Conservation (phyloP, 1,140 invertebrate genomes). For the Euwallacea similis region DNA sequence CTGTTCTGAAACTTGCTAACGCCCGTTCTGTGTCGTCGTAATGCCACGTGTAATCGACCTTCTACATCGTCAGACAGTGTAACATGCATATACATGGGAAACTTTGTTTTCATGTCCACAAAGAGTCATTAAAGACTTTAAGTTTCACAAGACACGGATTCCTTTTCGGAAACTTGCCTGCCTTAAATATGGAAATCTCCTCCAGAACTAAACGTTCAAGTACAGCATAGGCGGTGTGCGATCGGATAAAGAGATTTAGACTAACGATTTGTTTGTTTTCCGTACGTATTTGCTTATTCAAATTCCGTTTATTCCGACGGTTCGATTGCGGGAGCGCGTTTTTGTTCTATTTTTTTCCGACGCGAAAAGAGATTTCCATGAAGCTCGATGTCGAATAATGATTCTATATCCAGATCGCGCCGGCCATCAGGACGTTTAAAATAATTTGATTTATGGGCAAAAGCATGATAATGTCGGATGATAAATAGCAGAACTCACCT, state of each 20-base stretch:
- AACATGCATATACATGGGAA: not conserved
- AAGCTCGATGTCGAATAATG: too few relatives aligned
- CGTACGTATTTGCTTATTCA: not conserved
- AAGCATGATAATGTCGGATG: constrained; percentile 8
- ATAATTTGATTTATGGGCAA: not conserved
- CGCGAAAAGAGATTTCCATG: not conserved
- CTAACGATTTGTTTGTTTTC: constrained; percentile 6
- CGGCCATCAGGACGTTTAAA: too few relatives aligned
- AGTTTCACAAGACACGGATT: not conserved
- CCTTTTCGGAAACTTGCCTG: not conserved
- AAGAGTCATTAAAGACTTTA: constrained; percentile 7
- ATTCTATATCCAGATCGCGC: too few relatives aligned
- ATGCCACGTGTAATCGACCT: not conserved
- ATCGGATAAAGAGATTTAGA: not conserved
- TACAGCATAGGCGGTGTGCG: not conserved
- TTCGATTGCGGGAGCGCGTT: not conserved
- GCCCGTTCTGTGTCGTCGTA: too few relatives aligned
- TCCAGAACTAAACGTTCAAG: constrained; percentile 1
- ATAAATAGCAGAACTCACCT: constrained; percentile 58
- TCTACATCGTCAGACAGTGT: not conserved
- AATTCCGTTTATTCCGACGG: not conserved
- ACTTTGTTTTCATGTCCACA: not conserved
- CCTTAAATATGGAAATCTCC: constrained; percentile 9
- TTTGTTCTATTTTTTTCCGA: not conserved
- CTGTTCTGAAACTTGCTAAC: too few relatives aligned